Conservation (phyloP, 1,140 invertebrate genomes). For the Neodiprion lecontei region DNA sequence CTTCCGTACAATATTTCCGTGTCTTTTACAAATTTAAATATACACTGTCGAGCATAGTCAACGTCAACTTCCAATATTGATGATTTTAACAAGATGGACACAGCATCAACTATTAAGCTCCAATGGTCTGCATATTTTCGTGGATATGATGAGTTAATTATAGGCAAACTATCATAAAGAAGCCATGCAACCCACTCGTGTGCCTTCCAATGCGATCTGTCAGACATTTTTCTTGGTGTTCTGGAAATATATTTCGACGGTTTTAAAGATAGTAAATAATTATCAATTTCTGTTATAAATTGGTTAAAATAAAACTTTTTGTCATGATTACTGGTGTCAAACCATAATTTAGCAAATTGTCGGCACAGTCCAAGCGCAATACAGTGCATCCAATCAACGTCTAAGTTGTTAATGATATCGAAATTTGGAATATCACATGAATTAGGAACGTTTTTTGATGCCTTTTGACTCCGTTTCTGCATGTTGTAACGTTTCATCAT, state of each 20-base stretch:
- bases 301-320: conserved; percentile 35
- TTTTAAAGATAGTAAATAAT: conserved; percentile 30
- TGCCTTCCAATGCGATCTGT: conserved; percentile 41
- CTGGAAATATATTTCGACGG: conserved; percentile 34
- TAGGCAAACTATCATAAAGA: conserved; percentile 35
- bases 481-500: conserved; percentile 25
- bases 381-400: conserved; percentile 43
- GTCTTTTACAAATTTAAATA: conserved; percentile 34
- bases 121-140: conserved; percentile 38
- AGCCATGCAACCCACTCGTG: conserved; percentile 42
- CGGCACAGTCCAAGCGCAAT: conserved; percentile 35
- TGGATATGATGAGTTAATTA: conserved; percentile 27
- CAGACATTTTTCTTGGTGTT: conserved; percentile 33
- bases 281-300: conserved; percentile 27
- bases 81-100: conserved; percentile 30
- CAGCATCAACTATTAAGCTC: conserved; percentile 32
- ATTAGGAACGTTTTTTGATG: conserved; percentile 32
- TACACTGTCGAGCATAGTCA: conserved; percentile 23
- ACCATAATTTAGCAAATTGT: conserved; percentile 37
- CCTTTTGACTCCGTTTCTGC: conserved; percentile 25
- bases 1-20: conserved; percentile 30
- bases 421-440: conserved; percentile 34
- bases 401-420: conserved; percentile 35
- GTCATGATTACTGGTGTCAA: conserved; percentile 27
- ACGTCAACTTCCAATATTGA: conserved; percentile 30